Evolutionary conservation across 2,888 invertebrate species (phyloP), one percentile per base, ranked within the genome.

Genomic region (Athripsodes cinereus): DNA sequence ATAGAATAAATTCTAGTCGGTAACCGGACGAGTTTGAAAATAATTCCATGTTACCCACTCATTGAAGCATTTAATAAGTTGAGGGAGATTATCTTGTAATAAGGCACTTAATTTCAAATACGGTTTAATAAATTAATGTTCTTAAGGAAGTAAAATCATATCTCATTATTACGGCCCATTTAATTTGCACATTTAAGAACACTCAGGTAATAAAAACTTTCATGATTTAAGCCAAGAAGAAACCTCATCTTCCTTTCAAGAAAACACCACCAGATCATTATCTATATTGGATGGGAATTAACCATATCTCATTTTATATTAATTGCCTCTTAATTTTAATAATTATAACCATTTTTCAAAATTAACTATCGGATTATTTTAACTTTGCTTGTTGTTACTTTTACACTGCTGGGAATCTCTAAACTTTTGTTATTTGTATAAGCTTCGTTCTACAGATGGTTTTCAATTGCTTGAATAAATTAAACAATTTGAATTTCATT

Each of bases 121-220:
- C 56, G 61, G 59, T 61, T 61, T 54, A 61, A 61, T 61, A 63
- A 63, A 62, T 61, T 59, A 61, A 61, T 57, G 63, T 52, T 57
- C 52, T 53, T 55, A 53, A 59, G 61, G 59, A 62, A 62, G 62
- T 60, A 60, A 57, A 61, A 61, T 63, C 63, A 63, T 63, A 60
- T 63, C 63, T 63, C 63, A 63, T 63, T 63, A 61, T 63, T 63
- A 63, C 63, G 63, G 63, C 59, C 61, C 63, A 63, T 63, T 63
- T 63, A 63, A 63, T 61, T 59, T 59, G 61, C 61, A 56, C 63
- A 61, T 59, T 63, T 61, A 63, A 61, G 62, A 61, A 61, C 54
- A 57, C 60, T 61, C 60, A 61, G 61, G 63, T 61, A 63, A 63
- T 63, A 63, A 63, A 63, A 63, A 63, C 61, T 63, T 63, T 63